phyloP scores from a whole-genome alignment of 53 echinoderm and acorn worm genomes.

The Zoroaster sp. region DNA sequence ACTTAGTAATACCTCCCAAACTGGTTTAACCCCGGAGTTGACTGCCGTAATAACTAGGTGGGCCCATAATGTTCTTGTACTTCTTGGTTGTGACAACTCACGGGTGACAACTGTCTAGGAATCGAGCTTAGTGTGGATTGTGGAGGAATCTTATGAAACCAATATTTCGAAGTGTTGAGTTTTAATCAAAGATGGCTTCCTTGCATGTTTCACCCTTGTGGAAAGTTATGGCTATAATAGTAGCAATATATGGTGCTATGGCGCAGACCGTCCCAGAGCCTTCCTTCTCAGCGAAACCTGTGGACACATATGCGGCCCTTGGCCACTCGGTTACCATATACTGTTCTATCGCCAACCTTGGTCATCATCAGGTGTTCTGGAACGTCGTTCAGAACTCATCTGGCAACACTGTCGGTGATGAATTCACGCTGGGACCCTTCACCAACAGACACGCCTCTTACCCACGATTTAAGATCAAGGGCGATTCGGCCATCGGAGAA shows the following conservation, averaged over 20 bases:
- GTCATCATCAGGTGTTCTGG: constrained; percentile 27
- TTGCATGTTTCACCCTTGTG: background rate
- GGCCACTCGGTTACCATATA: constrained; percentile 46
- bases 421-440: constrained; percentile 49
- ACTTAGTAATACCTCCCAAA: background rate
- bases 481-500: background rate
- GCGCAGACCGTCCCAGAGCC: background rate
- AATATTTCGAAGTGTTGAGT: background rate
- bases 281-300: background rate
- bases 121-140: background rate
- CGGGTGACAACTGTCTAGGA: background rate
- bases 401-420: background rate
- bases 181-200: background rate
- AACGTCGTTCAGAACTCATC: background rate
- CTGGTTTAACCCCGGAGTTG: too few species aligned
- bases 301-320: background rate
- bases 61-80: background rate
- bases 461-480: background rate
- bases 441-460: constrained; percentile 33
- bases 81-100: background rate
- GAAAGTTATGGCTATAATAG: background rate
- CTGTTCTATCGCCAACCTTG: constrained; percentile 39
- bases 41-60: too few species aligned
- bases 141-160: background rate
- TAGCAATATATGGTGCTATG: background rate